These are phyloP conservation scores for Prionace glauca DNA, from an alignment of 2,797 vertebrate genomes.

Conservation along the genomic window DNA sequence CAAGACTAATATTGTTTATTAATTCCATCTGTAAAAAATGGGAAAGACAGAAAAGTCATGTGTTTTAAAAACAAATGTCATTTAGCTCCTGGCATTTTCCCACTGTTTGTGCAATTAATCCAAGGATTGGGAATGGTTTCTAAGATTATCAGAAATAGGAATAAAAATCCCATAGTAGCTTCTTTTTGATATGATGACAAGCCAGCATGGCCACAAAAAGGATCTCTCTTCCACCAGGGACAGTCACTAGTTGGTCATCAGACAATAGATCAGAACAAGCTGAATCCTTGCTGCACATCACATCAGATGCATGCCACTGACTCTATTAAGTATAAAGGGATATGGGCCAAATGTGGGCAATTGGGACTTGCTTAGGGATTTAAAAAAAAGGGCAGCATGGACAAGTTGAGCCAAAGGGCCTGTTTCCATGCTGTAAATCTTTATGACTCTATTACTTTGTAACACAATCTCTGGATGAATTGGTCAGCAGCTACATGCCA, in stretches of 20 bases:
- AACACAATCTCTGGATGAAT: neutral
- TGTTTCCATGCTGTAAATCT: too few species aligned
- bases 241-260: neutral
- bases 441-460: neutral
- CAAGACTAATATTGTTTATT: constrained; percentile 91
- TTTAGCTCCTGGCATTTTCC: neutral
- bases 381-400: too few species aligned
- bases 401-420: too few species aligned
- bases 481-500: neutral
- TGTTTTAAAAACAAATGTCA: neutral
- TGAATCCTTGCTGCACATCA: neutral
- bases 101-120: neutral
- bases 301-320: neutral
- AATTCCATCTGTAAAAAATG: constrained; percentile 77
- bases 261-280: neutral
- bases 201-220: neutral
- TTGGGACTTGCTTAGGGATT: too few species aligned
- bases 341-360: too few species aligned
- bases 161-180: neutral
- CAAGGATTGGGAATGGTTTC: neutral
- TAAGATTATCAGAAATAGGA: neutral
- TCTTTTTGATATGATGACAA: neutral
- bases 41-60: constrained; percentile 42
- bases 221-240: neutral
- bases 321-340: too few species aligned